Base-by-base conservation (phyloP, 2,888 invertebrate species). In the Amphipyra berbera region DNA sequence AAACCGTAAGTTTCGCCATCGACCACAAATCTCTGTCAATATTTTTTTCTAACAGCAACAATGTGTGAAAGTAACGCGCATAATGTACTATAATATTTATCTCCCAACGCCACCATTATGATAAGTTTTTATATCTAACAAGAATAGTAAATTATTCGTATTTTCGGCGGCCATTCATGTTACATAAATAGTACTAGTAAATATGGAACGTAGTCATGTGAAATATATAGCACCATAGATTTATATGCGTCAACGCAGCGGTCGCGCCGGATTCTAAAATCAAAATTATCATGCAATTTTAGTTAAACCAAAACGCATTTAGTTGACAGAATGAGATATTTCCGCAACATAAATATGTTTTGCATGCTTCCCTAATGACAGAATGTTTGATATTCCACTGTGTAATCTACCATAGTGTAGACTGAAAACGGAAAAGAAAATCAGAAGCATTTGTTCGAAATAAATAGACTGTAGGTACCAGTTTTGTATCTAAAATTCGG, bases 271-370 rank as follows among this genome's bases (percentile, higher is more conserved):
- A 85, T 89, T 85, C 88, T 90, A 89, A 89, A 91, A 91, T 92
- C 91, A 90, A 91, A 92, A 92, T 92, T 89, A 91, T 90, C 89
- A 89, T 89, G 92, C 90, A 90, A 90, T 93, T 93, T 92, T 88
- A 90, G 90, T 88, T 87, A 83, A 87, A 88, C 89, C 90, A 80
- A 88, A 91, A 89, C 86, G 88, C 88, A 89, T 90, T 90, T 88
- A 85, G 89, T 85, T 90, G 92, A 92, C 93, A 92, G 90, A 84
- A 88, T 92, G 91, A 92, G 82, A 85, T 88, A 93, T 90, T 83
- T 78, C 78, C 78, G 77, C 78, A 76, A 71, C 88, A 84, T 87
- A 87, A 87, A 87, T 87, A 88, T 84, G 81, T 87, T 86, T 84
- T 75, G 82, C 80, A 80, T 79, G 85, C 84, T 85, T 86, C 77